Evolutionary conservation across 2,797 vertebrate genomes (phyloP), one percentile per base, ranked within the genome.

Genomic region (Botia almorhae): DNA sequence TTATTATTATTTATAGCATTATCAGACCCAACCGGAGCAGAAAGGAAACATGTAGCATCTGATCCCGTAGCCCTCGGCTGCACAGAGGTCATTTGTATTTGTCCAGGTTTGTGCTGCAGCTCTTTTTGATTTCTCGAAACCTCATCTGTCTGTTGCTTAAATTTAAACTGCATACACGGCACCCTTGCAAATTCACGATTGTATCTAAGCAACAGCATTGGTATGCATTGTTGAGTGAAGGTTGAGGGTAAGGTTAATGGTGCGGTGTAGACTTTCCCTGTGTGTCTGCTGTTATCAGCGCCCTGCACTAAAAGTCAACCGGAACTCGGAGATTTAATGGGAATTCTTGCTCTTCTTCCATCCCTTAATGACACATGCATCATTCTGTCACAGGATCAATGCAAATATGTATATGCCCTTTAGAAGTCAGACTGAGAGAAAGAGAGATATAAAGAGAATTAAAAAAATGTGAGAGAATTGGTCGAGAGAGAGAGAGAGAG

Each of bases 191-290:
- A 83, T 39, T 51, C 39, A 69, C 82, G 76, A 84, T 82, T 74
- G 88, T 90, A 87, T 81, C 91, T 86, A 88, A 88, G 90, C 89
- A 92, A 91, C 90, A 79, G 83, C 64, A 78, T 72, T 63, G 75
- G 75, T 78, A 87, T 84, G 79, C 82, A 63, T 51, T 74, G 84
- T 39, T 11, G 67, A 83, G 81, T 77, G 33, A 74, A 85, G 81
- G 71, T 80, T 33, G 70, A 84, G 74, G 78, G 72, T 76, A 76
- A 87, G 87, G 86, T 89, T 88, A 90, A 90, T 90, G 87, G 87
- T 85, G 61, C 82, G 76, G 81, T 82, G 74, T 88, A 84, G 83
- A 80, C 77, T 78, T 60, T 74, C 19, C 65, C 50, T 71, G 61
- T 23, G 16, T 75, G 74, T 81, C 71, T 48, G 70, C 36, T 80